Base-by-base conservation (phyloP, 1,140 invertebrate species). In the Drosophila quadrilineata region DNA sequence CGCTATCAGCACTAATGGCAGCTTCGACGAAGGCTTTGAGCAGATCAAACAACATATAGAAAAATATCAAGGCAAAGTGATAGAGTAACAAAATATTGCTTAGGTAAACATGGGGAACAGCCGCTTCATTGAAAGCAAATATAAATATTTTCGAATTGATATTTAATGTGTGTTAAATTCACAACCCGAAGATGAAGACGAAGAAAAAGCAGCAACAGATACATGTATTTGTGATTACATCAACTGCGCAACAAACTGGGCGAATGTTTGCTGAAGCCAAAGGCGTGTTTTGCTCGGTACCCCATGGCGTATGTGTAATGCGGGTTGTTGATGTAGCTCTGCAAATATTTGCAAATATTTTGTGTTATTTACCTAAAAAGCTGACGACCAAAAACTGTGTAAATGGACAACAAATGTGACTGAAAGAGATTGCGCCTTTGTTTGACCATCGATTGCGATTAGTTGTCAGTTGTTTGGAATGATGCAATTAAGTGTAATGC, bases 311-410 rank as follows among this genome's bases (percentile, higher is more conserved):
- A 73, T 82, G 70, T 54, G 71, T 43, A 53, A 60, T 58, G 56
- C 43, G n/a, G n/a, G n/a, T n/a, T n/a, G n/a, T 43, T 40, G 56
- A 31, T 76, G 56, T 58, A 68, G 57, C 50, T 48, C 40, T 22
- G 54, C 53, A 80, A 71, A 75, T 53, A 38, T 70, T 50, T 35
- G 28, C 60, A 82, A 75, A 82, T 82, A 66, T 80, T 82, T 74
- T 46, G 43, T n/a, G n/a, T 28, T 50, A 58, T 62, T 73, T 57
- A 40, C 48, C 24, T 28, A 31, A 62, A 17, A 29, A 38, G 8
- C 35, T 38, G 35, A 38, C 16, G 9, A 17, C 8, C 14, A 38
- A 12, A 19, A 38, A 17, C 35, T 33, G 29, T 4, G n/a, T 12
- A 10, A 33, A 1, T 43, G 40, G n/a, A n/a, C n/a, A n/a, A 43